These are phyloP conservation scores for Atherinomorus stipes DNA, from an alignment of 2,113 vertebrate species.

Conservation along the genomic window DNA sequence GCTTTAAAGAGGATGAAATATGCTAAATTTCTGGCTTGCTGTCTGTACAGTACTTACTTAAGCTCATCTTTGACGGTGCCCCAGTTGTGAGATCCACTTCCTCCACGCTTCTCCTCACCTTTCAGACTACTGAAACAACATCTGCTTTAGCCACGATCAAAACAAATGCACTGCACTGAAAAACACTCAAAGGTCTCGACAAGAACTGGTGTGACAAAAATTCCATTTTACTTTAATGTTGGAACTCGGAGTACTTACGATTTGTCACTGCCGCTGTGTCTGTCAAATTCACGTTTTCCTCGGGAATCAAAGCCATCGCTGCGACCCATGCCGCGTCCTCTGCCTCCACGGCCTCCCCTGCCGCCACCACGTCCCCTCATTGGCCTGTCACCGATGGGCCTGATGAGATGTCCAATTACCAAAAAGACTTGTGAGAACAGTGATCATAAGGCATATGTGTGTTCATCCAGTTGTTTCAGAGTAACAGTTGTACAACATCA, in stretches of 20 bases:
- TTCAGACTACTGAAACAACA: conserved; percentile 96
- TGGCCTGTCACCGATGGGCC: conserved; percentile 90
- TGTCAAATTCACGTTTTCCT: conserved; percentile 98
- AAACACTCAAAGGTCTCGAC: neutral
- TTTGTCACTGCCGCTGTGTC: conserved; percentile 97
- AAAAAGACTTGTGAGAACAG: neutral
- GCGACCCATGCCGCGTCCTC: conserved; percentile 94
- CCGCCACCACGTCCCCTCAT: conserved; percentile 91
- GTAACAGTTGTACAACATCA: no score
- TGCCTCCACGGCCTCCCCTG: conserved; percentile 84
- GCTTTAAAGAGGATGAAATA: neutral
- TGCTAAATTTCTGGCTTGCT: neutral
- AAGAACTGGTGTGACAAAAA: neutral
- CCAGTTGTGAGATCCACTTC: conserved; percentile 99
- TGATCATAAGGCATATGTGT: no score
- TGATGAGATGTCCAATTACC: conserved; percentile 49
- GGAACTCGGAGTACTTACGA: conserved; percentile 86
- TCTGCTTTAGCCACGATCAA: conserved; percentile 58
- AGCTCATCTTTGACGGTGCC: conserved; percentile 98
- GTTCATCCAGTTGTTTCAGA: no score
- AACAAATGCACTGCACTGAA: neutral
- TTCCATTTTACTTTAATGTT: neutral
- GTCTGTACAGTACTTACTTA: conserved; percentile 81
- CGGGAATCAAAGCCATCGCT: conserved; percentile 95
- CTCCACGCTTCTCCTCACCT: conserved; percentile 97